These are phyloP conservation scores for Chaetodon auriga DNA, from an alignment of 2,113 vertebrate genomes.

Conservation along the genomic window DNA sequence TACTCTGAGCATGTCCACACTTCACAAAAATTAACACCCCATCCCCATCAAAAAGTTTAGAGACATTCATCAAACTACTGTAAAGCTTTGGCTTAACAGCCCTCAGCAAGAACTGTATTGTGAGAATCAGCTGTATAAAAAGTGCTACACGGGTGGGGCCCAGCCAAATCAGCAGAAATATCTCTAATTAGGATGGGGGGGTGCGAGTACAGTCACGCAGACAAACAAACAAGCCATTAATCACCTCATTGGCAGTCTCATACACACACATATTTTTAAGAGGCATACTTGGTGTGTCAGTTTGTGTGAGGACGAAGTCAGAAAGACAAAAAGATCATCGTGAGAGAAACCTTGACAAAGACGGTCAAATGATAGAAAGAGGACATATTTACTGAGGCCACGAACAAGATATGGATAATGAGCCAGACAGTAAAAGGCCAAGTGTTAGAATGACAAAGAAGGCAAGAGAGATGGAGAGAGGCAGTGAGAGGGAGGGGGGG, in stretches of 20 bases:
- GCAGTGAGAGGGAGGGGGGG: not conserved
- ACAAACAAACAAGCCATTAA: slow-evolving; percentile 67
- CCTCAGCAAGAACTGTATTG: slow-evolving; percentile 37
- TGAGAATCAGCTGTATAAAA: slow-evolving; percentile 59
- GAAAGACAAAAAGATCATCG: slow-evolving; percentile 15
- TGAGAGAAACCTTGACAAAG: slow-evolving; percentile 22
- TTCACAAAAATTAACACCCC: slow-evolving; percentile 52
- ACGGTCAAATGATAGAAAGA: not conserved
- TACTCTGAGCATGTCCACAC: slow-evolving; percentile 25
- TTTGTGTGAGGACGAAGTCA: not conserved
- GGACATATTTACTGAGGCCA: not conserved
- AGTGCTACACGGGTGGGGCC: slow-evolving; percentile 26
- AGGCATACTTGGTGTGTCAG: not conserved
- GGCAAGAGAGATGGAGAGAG: not conserved
- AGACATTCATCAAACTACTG: slow-evolving; percentile 59
- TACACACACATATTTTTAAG: slow-evolving; percentile 12
- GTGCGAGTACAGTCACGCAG: slow-evolving; percentile 46
- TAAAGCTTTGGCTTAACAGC: slow-evolving; percentile 34
- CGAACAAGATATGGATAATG: slow-evolving; percentile 11
- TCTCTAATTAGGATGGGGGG: slow-evolving; percentile 63
- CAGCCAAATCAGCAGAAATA: slow-evolving; percentile 65
- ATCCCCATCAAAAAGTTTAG: slow-evolving; percentile 56
- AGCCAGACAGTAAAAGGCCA: slow-evolving; percentile 1
- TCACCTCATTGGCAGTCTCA: slow-evolving; percentile 50
- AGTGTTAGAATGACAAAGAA: slow-evolving; percentile 18